These are phyloP conservation scores for Pantala flavescens DNA, from an alignment of 1,140 invertebrate genomes.

Conservation along the genomic window DNA sequence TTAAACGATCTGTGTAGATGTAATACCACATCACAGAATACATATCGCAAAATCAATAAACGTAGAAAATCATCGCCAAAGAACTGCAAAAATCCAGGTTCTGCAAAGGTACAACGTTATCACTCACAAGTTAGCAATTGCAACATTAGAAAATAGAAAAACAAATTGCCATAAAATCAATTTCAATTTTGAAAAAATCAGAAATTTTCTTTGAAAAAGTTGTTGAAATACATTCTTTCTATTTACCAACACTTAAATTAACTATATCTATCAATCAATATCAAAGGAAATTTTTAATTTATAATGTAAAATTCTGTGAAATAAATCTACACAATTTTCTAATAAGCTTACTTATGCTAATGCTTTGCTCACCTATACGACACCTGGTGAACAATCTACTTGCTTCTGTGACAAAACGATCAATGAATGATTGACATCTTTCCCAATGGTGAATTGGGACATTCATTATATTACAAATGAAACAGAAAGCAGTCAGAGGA, in stretches of 20 bases:
- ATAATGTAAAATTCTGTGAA: not conserved
- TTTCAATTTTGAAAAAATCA: too few species aligned
- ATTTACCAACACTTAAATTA: too few species aligned
- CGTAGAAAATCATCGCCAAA: conserved; percentile 91
- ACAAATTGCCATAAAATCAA: too few species aligned
- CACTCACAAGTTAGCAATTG: too few species aligned
- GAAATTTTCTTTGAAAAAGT: too few species aligned
- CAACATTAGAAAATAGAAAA: too few species aligned
- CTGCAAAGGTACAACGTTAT: conserved; percentile 49
- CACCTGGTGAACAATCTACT: conserved; percentile 69
- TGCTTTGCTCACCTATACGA: conserved; percentile 59
- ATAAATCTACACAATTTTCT: too few species aligned
- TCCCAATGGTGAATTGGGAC: conserved; percentile 83
- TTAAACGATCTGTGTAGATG: conserved; percentile 69
- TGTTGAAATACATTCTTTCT: too few species aligned
- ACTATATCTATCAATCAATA: too few species aligned
- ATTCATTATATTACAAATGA: conserved; percentile 78
- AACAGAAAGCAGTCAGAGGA: conserved; percentile 85
- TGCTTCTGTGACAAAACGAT: conserved; percentile 83
- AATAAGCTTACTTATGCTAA: not conserved
- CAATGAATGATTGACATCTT: conserved; percentile 74
- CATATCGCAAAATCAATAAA: conserved; percentile 73
- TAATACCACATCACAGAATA: conserved; percentile 85
- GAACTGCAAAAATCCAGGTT: conserved; percentile 72
- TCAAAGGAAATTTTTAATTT: conserved; percentile 12